Conservation (phyloP, 2,888 invertebrate species). For the Phragmatobia fuliginosa region DNA sequence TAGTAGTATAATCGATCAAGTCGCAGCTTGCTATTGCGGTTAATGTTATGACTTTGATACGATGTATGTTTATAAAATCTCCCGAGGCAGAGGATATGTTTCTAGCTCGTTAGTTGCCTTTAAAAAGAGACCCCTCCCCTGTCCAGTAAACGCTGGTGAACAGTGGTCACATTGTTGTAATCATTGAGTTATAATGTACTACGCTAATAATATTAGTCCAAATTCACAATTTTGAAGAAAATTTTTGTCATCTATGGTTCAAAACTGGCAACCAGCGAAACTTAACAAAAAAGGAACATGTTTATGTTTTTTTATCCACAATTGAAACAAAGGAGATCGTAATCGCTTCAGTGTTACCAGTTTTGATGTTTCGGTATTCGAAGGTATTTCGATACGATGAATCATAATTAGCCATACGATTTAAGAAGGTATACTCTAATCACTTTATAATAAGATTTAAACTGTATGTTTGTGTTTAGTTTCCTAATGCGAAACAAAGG, state of each 20-base stretch:
- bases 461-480: slow-evolving; percentile 3
- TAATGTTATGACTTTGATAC: too few species aligned
- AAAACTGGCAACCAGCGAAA: background rate
- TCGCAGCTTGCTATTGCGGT: too few species aligned
- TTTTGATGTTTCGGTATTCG: slow-evolving; percentile 17
- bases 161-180: too few species aligned
- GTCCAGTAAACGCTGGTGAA: too few species aligned
- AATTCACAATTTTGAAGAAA: background rate
- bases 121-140: too few species aligned
- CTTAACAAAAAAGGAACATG: background rate
- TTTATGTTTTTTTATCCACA: slow-evolving; percentile 20
- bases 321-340: slow-evolving; percentile 40
- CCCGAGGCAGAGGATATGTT: too few species aligned
- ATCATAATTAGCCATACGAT: slow-evolving; percentile 26
- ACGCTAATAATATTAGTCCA: too few species aligned
- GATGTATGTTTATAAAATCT: too few species aligned
- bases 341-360: slow-evolving; percentile 36
- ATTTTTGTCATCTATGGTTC: background rate
- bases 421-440: slow-evolving; percentile 31
- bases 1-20: too few species aligned
- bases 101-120: too few species aligned
- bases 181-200: too few species aligned
- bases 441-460: slow-evolving; percentile 28
- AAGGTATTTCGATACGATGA: slow-evolving; percentile 25
- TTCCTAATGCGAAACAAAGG: slow-evolving; percentile 41